Conservation (phyloP, 2,113 vertebrate species). For the Hippocampus abdominalis region DNA sequence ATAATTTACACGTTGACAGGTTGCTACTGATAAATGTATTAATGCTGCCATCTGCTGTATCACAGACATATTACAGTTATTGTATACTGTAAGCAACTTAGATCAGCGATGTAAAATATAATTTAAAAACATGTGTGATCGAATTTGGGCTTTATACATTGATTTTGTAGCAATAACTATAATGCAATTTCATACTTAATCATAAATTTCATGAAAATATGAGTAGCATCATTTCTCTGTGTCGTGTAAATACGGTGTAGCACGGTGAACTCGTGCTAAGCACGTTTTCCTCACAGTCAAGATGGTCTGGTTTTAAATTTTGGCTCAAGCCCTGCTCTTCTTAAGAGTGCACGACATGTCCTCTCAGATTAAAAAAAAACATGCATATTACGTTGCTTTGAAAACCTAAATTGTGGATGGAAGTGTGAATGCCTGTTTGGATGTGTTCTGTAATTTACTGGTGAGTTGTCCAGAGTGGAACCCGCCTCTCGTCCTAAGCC, state of each 20-base stretch:
- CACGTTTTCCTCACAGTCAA: too few species aligned
- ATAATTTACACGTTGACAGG: background rate
- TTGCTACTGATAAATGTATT: conserved; percentile 5
- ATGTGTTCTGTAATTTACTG: too few species aligned
- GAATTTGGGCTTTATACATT: background rate
- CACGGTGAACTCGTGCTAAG: too few species aligned
- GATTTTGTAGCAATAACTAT: background rate
- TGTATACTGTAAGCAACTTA: background rate
- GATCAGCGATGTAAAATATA: background rate
- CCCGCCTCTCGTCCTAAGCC: too few species aligned
- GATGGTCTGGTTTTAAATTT: background rate
- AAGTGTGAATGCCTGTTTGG: background rate
- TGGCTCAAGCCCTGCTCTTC: background rate
- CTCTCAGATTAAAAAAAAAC: background rate
- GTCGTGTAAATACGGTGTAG: background rate
- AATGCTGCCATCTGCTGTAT: conserved; percentile 57
- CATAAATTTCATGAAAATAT: background rate
- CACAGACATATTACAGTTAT: conserved; percentile 3
- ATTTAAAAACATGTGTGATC: background rate
- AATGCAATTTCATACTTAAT: background rate
- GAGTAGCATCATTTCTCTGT: background rate
- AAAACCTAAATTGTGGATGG: background rate
- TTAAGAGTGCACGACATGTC: background rate
- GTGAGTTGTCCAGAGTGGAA: too few species aligned
- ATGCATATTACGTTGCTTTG: background rate